Percentiles rank a stretch among this genome's conserved stretches.
Conservation (phyloP, 2,888 invertebrate species). For the Trissoscelio sp. region DNA sequence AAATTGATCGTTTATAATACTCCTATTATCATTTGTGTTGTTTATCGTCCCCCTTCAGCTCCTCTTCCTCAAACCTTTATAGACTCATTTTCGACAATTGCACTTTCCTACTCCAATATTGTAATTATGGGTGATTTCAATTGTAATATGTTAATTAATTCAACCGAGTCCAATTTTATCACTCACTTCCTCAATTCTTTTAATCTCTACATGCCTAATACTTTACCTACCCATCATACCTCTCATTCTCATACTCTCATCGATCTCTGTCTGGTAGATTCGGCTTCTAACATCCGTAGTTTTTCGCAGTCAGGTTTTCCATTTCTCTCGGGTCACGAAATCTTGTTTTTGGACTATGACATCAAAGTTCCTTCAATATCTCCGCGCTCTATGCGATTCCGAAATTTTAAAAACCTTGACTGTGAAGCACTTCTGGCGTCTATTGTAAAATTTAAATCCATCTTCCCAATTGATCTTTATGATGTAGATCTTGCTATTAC, state of each 20-base stretch:
- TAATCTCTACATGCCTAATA: neutral
- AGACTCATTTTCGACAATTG: neutral
- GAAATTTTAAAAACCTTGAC: neutral
- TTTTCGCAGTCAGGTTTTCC: neutral
- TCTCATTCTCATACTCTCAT: neutral
- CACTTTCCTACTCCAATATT: neutral
- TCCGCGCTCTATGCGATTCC: neutral
- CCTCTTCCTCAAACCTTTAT: neutral
- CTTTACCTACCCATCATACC: neutral
- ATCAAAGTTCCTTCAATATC: neutral
- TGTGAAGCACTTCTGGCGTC: too few relatives aligned
- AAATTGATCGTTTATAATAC: too few relatives aligned
- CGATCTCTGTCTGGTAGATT: neutral
- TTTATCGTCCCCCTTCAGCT: neutral
- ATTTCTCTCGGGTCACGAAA: neutral
- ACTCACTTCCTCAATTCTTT: neutral
- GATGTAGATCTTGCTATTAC: neutral
- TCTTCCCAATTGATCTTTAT: neutral
- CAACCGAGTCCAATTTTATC: neutral
- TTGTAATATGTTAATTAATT: neutral
- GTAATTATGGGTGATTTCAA: slow-evolving; percentile 21
- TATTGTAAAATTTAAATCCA: neutral
- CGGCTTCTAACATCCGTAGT: neutral
- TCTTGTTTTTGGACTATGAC: neutral
- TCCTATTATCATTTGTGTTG: too few relatives aligned